Conservation (phyloP, 2,113 vertebrate genomes). For the Notarius quadriscutis region DNA sequence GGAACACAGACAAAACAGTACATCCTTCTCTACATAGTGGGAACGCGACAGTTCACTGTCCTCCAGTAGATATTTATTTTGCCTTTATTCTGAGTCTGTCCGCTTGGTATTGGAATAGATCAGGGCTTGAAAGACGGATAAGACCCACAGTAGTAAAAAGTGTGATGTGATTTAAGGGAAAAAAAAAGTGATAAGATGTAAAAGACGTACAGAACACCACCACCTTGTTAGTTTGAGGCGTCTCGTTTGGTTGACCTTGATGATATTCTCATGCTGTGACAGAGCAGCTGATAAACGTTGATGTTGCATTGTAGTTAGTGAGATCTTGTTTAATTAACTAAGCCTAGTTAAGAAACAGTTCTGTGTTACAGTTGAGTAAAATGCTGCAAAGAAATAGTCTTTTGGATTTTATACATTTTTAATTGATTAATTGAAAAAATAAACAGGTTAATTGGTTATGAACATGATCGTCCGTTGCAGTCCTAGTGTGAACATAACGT, state of each 20-base stretch:
- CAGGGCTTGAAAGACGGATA: not conserved
- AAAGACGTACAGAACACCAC: not conserved
- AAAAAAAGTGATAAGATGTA: not conserved
- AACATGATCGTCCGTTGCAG: not conserved
- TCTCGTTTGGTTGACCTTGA: not conserved
- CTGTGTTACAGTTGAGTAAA: not conserved
- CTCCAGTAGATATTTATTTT: not conserved
- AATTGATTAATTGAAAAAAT: not conserved
- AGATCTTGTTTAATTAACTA: not conserved
- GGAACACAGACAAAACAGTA: not conserved
- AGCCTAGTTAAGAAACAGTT: not conserved
- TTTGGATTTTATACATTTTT: not conserved
- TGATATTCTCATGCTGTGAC: not conserved
- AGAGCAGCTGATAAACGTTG: not conserved
- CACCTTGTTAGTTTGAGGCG: not conserved
- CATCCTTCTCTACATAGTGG: not conserved
- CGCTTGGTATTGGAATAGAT: not conserved
- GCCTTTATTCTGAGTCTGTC: not conserved
- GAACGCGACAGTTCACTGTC: not conserved
- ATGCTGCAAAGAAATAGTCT: not conserved
- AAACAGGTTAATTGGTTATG: not conserved
- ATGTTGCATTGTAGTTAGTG: not conserved
- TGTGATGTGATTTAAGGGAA: not conserved
- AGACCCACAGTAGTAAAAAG: not conserved
- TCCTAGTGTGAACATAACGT: too few relatives aligned